phyloP scores from a whole-genome alignment of 2,113 vertebrate genomes.

The Petrocephalus microphthalmus region DNA sequence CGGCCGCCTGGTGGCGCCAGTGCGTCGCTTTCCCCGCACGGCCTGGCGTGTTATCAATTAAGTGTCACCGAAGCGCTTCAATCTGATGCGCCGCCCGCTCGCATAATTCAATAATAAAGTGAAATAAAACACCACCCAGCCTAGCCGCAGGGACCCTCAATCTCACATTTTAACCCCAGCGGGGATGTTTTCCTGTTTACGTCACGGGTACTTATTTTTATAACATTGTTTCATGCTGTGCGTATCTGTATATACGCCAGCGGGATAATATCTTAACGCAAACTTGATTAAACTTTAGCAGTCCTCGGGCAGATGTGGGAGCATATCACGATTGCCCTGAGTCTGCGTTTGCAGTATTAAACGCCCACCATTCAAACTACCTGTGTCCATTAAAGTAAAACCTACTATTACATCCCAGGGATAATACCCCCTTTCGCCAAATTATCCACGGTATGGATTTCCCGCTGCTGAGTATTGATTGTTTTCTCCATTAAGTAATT shows the following conservation, averaged over 20 bases:
- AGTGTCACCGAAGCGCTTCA: not conserved
- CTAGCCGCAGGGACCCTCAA: not conserved
- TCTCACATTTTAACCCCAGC: not conserved
- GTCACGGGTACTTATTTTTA: not conserved
- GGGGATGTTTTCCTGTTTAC: not conserved
- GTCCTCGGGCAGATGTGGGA: not conserved
- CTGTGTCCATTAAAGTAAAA: not conserved
- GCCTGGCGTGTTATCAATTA: not conserved
- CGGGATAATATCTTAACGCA: not conserved
- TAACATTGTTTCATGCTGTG: not conserved
- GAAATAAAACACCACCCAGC: not conserved
- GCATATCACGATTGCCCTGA: not conserved
- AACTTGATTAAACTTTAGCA: not conserved
- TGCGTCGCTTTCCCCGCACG: not conserved
- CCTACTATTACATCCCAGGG: not conserved
- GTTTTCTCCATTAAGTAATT: constrained; percentile 6
- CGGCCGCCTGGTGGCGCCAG: not conserved
- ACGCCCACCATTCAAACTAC: not conserved
- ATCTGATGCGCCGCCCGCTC: not conserved
- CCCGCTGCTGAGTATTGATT: not conserved
- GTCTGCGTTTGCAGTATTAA: not conserved
- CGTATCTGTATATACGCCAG: not conserved
- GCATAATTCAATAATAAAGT: not conserved
- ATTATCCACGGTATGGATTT: not conserved
- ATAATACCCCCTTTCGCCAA: not conserved